Evolutionary conservation across 2,113 vertebrate species (phyloP), one percentile per base, ranked within the genome.

Genomic region (Labeo catla): DNA sequence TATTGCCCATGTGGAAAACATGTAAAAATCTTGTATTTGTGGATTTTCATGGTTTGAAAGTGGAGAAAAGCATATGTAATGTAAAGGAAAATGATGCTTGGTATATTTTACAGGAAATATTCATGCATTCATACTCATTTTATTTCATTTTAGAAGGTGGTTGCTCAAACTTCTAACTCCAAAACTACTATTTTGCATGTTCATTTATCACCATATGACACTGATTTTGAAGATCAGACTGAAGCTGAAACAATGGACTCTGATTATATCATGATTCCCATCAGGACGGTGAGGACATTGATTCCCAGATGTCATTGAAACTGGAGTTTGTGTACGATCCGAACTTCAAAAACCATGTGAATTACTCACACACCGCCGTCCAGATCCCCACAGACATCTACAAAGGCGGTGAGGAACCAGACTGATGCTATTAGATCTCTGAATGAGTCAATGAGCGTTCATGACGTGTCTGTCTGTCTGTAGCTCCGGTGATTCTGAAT

Each of bases 341-440:
- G 19, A 98, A 98, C 94, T 99, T 99, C 95, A 99, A 98, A 94
- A 98, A 98, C 90, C 97, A 96, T 66, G 98, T 99, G 92, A 99
- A 99, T 95, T 99, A 99, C 89, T 99, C 97, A 0, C 97, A 98
- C 16, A 97, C 98, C 0, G 98, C 98, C 0, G 98, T 99, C 86
- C 98, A 99, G 96, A 99, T 99, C 90, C 98, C 98, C 73, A 99
- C 98, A 0, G 98, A 99, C 91, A 99, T 99, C 95, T 99, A 99
- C 92, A 99, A 99, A 96, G 98, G 98, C 95, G 99, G 98, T 97
- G 93, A 97, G 81, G 97, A 96, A 8, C n/a, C 21, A 6, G 23
- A 15, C 47, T 39, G 15, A 28, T 28, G 76, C 8, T 15, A 12
- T 45, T 15, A 61, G 4, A 76, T 28, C 66, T 54, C 76, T 28